Evolutionary conservation across 2,888 invertebrate genomes (phyloP).

Genomic region (Ischnura elegans): DNA sequence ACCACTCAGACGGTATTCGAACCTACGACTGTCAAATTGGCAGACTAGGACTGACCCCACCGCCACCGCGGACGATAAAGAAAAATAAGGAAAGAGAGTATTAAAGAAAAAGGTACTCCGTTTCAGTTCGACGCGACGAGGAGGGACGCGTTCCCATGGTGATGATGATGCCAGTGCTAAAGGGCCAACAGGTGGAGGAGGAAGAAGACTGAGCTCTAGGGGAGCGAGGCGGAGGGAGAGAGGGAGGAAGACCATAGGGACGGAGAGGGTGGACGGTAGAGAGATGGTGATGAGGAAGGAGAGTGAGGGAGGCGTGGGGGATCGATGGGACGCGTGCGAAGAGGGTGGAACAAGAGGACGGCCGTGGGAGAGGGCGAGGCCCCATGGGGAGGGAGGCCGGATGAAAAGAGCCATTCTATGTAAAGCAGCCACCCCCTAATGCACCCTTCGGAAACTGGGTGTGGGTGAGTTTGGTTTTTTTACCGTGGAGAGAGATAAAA

Average conservation of each 20-base stretch:
- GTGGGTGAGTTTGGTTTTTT: neutral
- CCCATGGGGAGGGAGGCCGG: neutral
- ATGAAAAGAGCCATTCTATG: constrained; percentile 35
- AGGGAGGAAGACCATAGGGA: neutral
- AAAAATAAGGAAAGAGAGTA: neutral
- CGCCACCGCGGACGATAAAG: neutral
- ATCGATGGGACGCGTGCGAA: neutral
- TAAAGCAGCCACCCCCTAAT: constrained; percentile 4
- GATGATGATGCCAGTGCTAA: neutral
- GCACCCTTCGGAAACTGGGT: neutral
- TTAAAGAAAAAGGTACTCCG: neutral
- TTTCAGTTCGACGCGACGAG: neutral
- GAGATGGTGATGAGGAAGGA: neutral
- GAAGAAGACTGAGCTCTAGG: neutral
- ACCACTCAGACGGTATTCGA: too few species aligned
- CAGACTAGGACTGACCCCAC: too few species aligned
- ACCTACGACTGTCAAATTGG: too few species aligned
- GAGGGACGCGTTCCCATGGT: neutral
- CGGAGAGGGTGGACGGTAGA: constrained; percentile 6
- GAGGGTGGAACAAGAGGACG: neutral
- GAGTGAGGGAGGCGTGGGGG: neutral
- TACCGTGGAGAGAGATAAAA: neutral
- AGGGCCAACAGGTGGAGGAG: neutral
- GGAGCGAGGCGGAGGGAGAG: neutral
- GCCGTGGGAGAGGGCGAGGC: neutral